A percentile compares a stretch with the other conserved stretches of the same genome.
Evolutionary conservation across 2,113 vertebrate genomes (phyloP).

Genomic region (Pseudorhombus dupliciocellatus): DNA sequence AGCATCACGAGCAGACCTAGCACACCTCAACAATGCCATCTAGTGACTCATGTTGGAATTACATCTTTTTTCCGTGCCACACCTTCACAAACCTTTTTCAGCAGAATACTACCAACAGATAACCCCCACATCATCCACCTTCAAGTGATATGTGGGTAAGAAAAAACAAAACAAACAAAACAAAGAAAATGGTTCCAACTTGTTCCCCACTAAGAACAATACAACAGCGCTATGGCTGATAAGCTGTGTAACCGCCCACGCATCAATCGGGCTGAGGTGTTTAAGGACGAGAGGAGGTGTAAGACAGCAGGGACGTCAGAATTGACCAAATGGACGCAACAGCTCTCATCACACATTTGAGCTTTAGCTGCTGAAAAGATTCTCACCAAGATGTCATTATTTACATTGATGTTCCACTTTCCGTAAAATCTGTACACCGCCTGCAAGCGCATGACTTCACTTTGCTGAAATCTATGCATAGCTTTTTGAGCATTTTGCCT

Average conservation of each 20-base stretch:
- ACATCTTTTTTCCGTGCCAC: background rate
- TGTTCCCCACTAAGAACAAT: slow-evolving; percentile 8
- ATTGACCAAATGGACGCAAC: slow-evolving; percentile 17
- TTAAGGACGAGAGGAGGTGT: slow-evolving; percentile 33
- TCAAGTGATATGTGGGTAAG: background rate
- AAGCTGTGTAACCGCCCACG: background rate
- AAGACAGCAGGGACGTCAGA: slow-evolving; percentile 26
- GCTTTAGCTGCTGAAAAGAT: background rate
- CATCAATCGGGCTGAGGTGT: background rate
- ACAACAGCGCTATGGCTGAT: background rate
- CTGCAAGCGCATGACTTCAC: too few relatives aligned
- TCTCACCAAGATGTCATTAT: background rate
- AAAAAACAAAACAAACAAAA: too few relatives aligned
- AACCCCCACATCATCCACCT: background rate
- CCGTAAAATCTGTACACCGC: background rate
- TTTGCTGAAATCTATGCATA: background rate
- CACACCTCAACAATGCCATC: slow-evolving; percentile 68
- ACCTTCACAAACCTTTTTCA: background rate
- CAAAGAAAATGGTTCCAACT: background rate
- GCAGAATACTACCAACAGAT: background rate
- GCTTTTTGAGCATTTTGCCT: too few relatives aligned
- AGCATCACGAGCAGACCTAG: slow-evolving; percentile 6
- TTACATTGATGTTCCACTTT: background rate
- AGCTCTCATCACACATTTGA: slow-evolving; percentile 10
- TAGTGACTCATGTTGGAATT: slow-evolving; percentile 39